Evolutionary conservation across 2,113 vertebrate species (phyloP), one percentile per base, ranked within the genome.

Genomic region (Polyodon spathula): DNA sequence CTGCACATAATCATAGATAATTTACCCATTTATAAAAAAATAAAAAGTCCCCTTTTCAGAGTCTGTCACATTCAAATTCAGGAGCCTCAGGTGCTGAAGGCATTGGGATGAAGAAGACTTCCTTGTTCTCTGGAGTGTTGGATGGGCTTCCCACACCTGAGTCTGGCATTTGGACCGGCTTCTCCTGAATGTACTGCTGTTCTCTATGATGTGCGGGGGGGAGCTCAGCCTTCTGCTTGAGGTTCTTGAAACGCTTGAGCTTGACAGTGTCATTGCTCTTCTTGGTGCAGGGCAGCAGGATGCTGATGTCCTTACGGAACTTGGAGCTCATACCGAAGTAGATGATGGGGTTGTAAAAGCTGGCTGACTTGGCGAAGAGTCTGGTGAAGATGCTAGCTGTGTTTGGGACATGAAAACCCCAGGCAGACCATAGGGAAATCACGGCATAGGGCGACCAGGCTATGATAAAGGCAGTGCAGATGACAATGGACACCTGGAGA

Each of bases 321-420:
- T 88, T 90, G 69, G 84, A 87, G 76, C 85, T 85, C 89, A 92
- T 89, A 68, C 87, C 82, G 6, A 93, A 90, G 74, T 93, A 92
- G 64, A 88, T 91, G 66, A 90, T 73, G 0, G 86, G 87, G 65
- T 89, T 92, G 75, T 90, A 89, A 74, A 90, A 90, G 67, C 83
- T 90, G 66, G 86, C 85, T 5, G 90, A 88, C 76, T 94, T 91
- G 68, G 86, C 88, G 67, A 86, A 89, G 62, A 86, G 84, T 37
- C 82, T 85, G 64, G 86, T 83, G 65, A 92, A 66, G 73, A 91
- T 84, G 73, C 86, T 88, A 55, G 88, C 89, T 8, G 86, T 81
- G 66, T 68, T 87, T 41, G 87, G 86, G 48, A 88, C 80, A 0
- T 84, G 61, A 60, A 83, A 73, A 40, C 89, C 91, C 67, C 78